Base-by-base conservation (phyloP, 1,140 invertebrate genomes). In the Aphis gossypii region DNA sequence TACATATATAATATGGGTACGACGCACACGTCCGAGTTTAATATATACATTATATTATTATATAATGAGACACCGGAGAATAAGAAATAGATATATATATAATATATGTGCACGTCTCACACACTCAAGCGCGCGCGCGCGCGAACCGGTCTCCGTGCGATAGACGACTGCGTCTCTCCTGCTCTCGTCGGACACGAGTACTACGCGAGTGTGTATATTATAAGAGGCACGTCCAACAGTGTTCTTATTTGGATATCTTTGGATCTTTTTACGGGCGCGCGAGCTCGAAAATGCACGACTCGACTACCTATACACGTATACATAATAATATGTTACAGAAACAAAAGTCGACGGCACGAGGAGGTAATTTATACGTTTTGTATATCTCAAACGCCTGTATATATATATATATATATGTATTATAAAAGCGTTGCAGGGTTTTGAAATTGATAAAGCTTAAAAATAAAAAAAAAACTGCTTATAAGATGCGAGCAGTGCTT, bases 171-270 rank as follows among this genome's bases (percentile, higher is more conserved):
- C 30, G 60, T n/a, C 60, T 76, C 60, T 76, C 30, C 60, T 35
- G 60, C 4, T 76, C 60, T 76, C 60, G 60, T 76, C 60, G 44
- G 44, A 87, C 84, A 87, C 84, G 84, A 87, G 44, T 20, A 48
- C 41, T 46, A n/a, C 60, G 60, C 60, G 11, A 68, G 60, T n/a
- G 30, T 87, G 21, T 46, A 46, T 46, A 87, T 87, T 46, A 87
- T 87, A 87, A 14, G 60, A 76, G 30, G 30, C 60, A 76, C 60
- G 84, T 46, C 35, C 25, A 21, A 30, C 44, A 48, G 84, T 87
- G 84, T 46, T 87, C 84, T 87, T 87, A 87, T 87, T 87, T 87
- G 84, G 84, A 87, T 87, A 87, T 87, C 84, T 87, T 87, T 48
- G 44, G 21, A 87, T 87, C 84, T 87, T 46, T 76, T 76, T 76